Conservation (phyloP, 92 coral and sea anemone species). For the Bergia sp. region DNA sequence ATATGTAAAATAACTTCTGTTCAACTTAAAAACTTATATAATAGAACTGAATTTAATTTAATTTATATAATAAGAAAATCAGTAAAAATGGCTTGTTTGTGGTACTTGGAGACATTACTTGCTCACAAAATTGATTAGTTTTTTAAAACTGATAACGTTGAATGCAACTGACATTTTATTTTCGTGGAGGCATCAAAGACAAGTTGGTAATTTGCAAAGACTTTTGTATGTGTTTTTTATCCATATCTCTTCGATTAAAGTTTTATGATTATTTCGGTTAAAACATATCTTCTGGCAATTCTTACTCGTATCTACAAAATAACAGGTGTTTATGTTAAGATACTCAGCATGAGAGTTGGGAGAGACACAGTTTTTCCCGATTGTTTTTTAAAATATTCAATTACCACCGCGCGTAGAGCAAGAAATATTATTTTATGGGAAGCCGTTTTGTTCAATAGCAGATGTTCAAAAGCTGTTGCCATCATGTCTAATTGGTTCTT, state of each 20-base stretch:
- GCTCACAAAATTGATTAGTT: background rate
- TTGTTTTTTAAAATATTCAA: no score
- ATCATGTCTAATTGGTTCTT: background rate
- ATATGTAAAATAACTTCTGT: no score
- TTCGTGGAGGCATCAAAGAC: background rate
- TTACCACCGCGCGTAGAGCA: background rate
- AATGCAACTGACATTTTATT: background rate
- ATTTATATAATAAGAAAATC: background rate
- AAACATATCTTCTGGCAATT: background rate
- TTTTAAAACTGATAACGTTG: background rate
- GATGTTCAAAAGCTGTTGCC: background rate
- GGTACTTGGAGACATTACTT: background rate
- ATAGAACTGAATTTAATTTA: no score
- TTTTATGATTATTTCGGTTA: background rate
- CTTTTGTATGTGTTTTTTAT: no score
- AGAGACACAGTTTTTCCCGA: no score
- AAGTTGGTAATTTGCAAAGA: no score
- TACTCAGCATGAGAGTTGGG: background rate
- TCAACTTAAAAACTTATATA: background rate
- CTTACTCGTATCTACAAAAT: background rate
- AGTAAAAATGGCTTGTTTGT: background rate
- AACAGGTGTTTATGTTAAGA: background rate
- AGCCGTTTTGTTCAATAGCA: background rate
- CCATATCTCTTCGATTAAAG: background rate
- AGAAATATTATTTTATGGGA: background rate